phyloP scores from a whole-genome alignment of 2,888 invertebrate species.

The Phytoseiulus persimilis region DNA sequence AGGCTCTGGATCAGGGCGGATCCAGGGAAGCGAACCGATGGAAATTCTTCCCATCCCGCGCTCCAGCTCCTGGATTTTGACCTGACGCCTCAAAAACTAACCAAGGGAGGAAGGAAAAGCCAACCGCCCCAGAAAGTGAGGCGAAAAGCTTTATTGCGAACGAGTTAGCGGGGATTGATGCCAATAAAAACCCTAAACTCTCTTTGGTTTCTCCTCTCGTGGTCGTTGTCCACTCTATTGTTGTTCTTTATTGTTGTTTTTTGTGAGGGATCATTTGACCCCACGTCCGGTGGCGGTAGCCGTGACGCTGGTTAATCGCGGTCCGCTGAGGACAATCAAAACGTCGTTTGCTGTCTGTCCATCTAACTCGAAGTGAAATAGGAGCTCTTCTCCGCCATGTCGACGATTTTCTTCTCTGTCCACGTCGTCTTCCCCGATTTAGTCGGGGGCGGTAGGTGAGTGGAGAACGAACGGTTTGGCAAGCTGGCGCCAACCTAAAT shows the following conservation, averaged over 20 bases:
- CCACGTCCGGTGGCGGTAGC: slow-evolving; percentile 5
- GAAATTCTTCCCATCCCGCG: too few species aligned
- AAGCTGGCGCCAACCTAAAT: background rate
- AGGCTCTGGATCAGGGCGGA: too few species aligned
- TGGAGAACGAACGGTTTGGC: background rate
- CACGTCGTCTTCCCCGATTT: background rate
- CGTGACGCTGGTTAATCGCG: background rate
- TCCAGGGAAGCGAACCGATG: too few species aligned
- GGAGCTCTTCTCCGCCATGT: background rate
- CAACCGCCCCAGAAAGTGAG: background rate
- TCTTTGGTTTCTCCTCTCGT: background rate
- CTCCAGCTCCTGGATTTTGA: too few species aligned
- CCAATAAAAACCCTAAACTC: background rate
- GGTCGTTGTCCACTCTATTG: slow-evolving; percentile 5
- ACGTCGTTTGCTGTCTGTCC: background rate
- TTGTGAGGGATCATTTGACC: background rate
- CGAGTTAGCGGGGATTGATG: background rate
- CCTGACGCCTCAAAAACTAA: too few species aligned
- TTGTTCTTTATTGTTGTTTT: background rate
- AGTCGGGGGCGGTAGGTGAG: background rate
- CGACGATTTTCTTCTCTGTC: background rate
- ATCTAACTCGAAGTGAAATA: background rate
- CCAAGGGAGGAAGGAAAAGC: background rate
- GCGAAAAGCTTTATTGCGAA: background rate
- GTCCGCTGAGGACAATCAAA: background rate